Base-by-base conservation (phyloP, 2,888 invertebrate species). In the Tetrapedia diversipes region DNA sequence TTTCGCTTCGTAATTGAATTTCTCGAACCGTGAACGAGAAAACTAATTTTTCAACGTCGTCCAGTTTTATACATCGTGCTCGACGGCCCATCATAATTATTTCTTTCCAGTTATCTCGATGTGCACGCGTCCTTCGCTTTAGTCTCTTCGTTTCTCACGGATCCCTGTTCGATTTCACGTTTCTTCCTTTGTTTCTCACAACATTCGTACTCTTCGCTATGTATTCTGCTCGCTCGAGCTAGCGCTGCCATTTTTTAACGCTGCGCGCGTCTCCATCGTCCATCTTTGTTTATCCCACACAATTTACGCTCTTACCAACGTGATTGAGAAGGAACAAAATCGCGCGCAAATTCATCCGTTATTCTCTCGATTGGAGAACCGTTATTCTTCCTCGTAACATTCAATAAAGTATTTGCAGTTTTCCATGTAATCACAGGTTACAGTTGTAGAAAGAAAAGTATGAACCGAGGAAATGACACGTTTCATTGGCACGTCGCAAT, bases 131-230 rank as follows among this genome's bases (percentile, higher is more conserved):
- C 60, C 70, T 63, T 66, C 43, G 61, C 27, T 45, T 61, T 59
- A 70, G 53, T 66, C 43, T 37, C 19, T 51, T 10, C 39, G n/a
- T 34, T 77, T 71, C 77, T 71, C 66, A 71, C 57, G 66, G 7
- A 0, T 57, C 3, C 6, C 16, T 51, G 56, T 45, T 39, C 43
- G 63, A 63, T 67, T 67, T 63, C 37, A 39, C 14, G 43, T 24
- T 51, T 27, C 27, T 16, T 41, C 39, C 43, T 60, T 60, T 22
- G 22, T 56, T 39, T 2, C 24, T 29, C 4, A 7, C 29, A 8
- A 32, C 19, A 45, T 11, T 45, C 19, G 11, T 14, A 22, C 27
- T 14, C 14, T 22, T 14, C 6, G 22, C 22, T 53, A n/a, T n/a
- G n/a, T 41, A n/a, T 7, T 32, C 19, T 2, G 10, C 2, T n/a